These are phyloP conservation scores for Vombatus ursinus DNA, from an alignment of 2,113 vertebrate species.

Conservation along the genomic window DNA sequence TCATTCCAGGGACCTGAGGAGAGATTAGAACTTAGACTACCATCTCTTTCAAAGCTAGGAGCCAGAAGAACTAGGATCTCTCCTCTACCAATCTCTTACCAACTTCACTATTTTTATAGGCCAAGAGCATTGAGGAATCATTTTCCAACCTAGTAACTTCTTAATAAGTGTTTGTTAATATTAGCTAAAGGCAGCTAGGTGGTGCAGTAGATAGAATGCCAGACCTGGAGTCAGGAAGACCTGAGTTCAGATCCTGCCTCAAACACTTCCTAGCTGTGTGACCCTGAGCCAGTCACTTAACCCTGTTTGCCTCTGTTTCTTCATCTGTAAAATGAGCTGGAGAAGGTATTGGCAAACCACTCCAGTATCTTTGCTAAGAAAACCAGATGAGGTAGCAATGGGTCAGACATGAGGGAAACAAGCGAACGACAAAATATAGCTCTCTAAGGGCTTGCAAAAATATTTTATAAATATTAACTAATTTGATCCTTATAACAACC, in stretches of 20 bases:
- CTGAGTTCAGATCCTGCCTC: too few relatives aligned
- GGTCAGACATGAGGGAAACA: neutral
- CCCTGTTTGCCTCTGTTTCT: neutral
- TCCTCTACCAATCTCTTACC: neutral
- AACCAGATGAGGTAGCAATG: neutral
- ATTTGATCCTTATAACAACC: neutral
- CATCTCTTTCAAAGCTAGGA: neutral
- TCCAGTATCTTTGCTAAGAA: neutral
- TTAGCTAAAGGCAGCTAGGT: too few relatives aligned
- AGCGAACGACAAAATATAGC: too few relatives aligned
- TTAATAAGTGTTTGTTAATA: neutral
- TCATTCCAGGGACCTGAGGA: too few relatives aligned
- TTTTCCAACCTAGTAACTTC: neutral
- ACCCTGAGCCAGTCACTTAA: neutral
- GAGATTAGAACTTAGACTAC: neutral
- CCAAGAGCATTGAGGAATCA: neutral
- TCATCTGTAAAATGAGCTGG: neutral
- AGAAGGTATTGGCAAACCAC: neutral
- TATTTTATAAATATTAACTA: neutral
- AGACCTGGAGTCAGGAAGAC: too few relatives aligned
- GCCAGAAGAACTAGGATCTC: neutral
- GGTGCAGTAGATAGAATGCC: too few relatives aligned
- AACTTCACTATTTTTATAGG: neutral
- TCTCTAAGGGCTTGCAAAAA: neutral
- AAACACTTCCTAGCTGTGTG: neutral